Evolutionary conservation across 2,797 vertebrate species (phyloP).

Genomic region (Cottoperca gobio): DNA sequence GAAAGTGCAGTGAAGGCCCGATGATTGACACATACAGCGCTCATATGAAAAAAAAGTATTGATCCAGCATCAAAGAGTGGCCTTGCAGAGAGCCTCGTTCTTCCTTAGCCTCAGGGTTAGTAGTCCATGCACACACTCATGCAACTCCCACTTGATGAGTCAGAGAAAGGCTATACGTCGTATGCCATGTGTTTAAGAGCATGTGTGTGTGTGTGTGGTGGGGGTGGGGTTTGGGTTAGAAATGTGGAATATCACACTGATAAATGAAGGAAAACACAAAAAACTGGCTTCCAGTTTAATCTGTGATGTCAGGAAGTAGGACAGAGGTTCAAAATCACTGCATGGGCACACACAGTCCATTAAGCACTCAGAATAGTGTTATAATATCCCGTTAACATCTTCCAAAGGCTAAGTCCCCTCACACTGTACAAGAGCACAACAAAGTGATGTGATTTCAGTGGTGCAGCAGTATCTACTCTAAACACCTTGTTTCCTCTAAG

Average conservation of each 20-base stretch:
- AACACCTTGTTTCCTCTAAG: not conserved
- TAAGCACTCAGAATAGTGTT: not conserved
- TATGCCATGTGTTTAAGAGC: slow-evolving; percentile 24
- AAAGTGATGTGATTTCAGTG: not conserved
- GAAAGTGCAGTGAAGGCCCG: slow-evolving; percentile 21
- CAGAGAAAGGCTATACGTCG: slow-evolving; percentile 18
- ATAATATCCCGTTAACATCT: not conserved
- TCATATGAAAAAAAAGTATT: slow-evolving; percentile 51
- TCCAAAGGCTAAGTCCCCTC: not conserved
- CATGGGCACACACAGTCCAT: not conserved
- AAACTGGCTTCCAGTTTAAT: not conserved
- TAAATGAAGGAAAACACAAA: not conserved
- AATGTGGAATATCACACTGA: not conserved
- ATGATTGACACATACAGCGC: slow-evolving; percentile 23
- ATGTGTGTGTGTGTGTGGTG: slow-evolving; percentile 35
- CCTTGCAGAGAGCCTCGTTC: slow-evolving; percentile 40
- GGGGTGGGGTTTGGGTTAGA: not conserved
- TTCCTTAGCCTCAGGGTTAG: slow-evolving; percentile 31
- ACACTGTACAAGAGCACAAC: not conserved
- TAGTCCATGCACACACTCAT: slow-evolving; percentile 22
- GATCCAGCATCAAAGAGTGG: slow-evolving; percentile 47
- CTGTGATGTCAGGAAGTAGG: not conserved
- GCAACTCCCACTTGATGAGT: slow-evolving; percentile 43
- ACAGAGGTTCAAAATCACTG: not conserved
- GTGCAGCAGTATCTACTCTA: not conserved